Conservation (phyloP, 1,140 invertebrate genomes). For the Tetramorium alpestre region DNA sequence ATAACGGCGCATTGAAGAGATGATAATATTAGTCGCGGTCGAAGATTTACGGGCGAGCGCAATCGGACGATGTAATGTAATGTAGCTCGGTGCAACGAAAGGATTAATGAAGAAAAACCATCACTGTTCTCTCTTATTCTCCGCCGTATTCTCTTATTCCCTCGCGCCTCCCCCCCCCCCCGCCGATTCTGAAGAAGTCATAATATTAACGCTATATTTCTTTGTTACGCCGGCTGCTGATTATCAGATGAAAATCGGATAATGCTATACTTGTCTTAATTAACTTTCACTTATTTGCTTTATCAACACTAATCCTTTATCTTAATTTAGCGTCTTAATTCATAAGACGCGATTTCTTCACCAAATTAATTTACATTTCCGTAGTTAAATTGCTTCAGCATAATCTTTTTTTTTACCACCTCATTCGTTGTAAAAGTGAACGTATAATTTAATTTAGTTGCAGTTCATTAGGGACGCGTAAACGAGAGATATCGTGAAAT, state of each 20-base stretch:
- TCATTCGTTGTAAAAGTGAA: conserved; percentile 14
- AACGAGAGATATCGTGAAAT: conserved; percentile 3
- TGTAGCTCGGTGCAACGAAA: conserved; percentile 29
- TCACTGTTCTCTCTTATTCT: not conserved
- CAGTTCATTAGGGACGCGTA: conserved; percentile 1
- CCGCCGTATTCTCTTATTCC: not conserved
- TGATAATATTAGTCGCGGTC: conserved; percentile 57
- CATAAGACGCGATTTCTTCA: not conserved
- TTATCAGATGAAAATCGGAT: not conserved
- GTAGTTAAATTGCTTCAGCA: not conserved
- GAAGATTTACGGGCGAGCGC: conserved; percentile 43
- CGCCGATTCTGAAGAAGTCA: not conserved
- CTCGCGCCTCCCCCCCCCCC: not conserved
- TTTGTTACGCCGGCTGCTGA: not conserved
- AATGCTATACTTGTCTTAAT: conserved; percentile 17
- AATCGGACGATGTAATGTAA: conserved; percentile 50
- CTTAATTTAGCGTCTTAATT: not conserved
- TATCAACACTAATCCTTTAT: not conserved
- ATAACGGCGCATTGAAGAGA: conserved; percentile 58
- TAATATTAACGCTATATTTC: conserved; percentile 26
- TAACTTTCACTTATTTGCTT: not conserved
- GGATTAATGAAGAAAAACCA: conserved; percentile 52
- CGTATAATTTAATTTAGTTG: conserved; percentile 32
- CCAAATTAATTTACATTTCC: conserved; percentile 12
- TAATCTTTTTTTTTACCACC: not conserved